Evolutionary conservation across 2,113 vertebrate species (phyloP).

Genomic region (Paracyprichromis sp.): DNA sequence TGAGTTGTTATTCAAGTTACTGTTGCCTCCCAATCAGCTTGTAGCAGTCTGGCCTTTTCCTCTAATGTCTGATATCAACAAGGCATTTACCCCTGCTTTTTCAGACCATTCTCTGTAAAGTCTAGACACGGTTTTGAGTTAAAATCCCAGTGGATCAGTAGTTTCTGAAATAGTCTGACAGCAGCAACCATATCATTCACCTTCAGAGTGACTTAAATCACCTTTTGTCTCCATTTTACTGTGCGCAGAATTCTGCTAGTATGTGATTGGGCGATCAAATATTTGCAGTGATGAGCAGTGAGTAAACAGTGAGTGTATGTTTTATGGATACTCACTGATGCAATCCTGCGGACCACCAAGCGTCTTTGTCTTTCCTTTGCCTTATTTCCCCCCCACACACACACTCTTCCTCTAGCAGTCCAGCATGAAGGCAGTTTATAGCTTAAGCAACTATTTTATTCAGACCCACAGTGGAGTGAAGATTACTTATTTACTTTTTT

Average conservation of each 20-base stretch:
- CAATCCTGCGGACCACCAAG: not conserved
- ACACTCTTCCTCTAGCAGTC: not conserved
- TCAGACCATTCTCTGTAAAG: not conserved
- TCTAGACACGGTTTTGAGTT: not conserved
- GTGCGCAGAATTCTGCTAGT: accelerated
- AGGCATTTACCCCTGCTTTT: not conserved
- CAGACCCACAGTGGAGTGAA: not conserved
- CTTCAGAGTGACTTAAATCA: not conserved
- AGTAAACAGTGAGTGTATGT: not conserved
- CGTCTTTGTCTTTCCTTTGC: not conserved
- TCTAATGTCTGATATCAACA: not conserved
- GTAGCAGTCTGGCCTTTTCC: not conserved
- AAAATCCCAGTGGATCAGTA: not conserved
- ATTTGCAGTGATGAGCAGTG: not conserved
- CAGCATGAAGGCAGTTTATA: not conserved
- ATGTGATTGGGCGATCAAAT: accelerated
- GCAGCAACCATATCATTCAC: not conserved
- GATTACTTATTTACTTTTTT: not conserved
- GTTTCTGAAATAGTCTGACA: not conserved
- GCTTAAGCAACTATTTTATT: not conserved
- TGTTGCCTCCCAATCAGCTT: accelerated
- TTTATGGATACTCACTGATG: not conserved
- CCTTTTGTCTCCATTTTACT: not conserved
- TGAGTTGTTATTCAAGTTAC: not conserved
- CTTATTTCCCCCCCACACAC: not conserved